A percentile compares a stretch with the other conserved stretches of the same genome.
These are phyloP conservation scores for Crax fasciolata DNA, from an alignment of 2,797 vertebrate species.

Conservation along the genomic window DNA sequence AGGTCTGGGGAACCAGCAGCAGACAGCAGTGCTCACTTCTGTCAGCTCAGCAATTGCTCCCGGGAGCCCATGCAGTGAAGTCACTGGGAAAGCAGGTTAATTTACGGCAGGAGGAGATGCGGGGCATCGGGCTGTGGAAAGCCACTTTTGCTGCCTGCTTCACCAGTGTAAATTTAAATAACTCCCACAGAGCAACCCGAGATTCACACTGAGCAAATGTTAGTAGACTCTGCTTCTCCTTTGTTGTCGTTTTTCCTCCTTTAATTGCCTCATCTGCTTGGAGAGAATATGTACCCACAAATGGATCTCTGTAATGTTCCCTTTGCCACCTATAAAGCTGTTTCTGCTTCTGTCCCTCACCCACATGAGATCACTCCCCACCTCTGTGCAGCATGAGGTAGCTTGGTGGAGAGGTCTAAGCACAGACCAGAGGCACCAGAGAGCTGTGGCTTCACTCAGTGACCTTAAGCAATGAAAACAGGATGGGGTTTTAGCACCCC, in stretches of 20 bases:
- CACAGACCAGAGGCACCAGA: neutral
- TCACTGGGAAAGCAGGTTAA: conserved; percentile 53
- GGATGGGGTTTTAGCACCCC: neutral
- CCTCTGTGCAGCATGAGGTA: conserved; percentile 13
- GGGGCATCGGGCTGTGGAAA: conserved; percentile 50
- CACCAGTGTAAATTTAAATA: conserved; percentile 62
- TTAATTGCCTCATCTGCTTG: conserved; percentile 68
- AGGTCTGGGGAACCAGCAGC: conserved; percentile 20
- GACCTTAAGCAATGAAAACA: neutral
- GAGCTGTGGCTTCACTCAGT: neutral
- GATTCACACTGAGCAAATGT: conserved; percentile 64
- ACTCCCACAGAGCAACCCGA: conserved; percentile 64
- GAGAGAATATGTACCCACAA: conserved; percentile 45
- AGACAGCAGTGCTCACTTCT: neutral
- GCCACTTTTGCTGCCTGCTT: conserved; percentile 44
- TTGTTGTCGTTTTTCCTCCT: conserved; percentile 46
- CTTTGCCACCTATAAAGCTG: conserved; percentile 47
- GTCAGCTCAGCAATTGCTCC: conserved; percentile 32
- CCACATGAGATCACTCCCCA: conserved; percentile 52
- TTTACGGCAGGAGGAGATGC: conserved; percentile 49
- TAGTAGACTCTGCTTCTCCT: conserved; percentile 49
- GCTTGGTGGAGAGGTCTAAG: conserved; percentile 25
- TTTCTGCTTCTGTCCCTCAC: conserved; percentile 34
- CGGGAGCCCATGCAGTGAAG: conserved; percentile 22
- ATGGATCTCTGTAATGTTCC: conserved; percentile 44